These are phyloP conservation scores for Tinamus major DNA, from an alignment of 2,797 vertebrate genomes.

Conservation along the genomic window DNA sequence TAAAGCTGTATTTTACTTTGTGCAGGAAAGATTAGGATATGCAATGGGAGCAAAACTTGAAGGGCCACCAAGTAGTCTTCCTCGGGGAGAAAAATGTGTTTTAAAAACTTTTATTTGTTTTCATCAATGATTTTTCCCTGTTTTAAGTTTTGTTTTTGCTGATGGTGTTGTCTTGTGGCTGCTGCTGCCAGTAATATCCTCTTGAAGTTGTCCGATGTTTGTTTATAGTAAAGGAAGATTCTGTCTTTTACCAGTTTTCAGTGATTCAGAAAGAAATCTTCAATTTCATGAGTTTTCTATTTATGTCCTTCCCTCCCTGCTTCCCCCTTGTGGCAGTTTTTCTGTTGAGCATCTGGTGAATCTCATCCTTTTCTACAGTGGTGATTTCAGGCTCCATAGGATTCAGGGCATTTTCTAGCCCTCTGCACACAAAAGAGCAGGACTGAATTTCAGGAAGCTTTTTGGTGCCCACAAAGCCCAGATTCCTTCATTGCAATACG, in stretches of 20 bases:
- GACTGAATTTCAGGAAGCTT: background rate
- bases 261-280: background rate
- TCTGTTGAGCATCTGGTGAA: background rate
- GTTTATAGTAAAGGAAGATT: background rate
- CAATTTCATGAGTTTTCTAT: background rate
- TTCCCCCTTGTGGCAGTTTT: background rate
- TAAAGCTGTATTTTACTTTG: background rate
- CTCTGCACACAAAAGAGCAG: background rate
- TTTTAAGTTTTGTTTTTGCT: background rate
- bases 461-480: background rate
- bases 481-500: background rate
- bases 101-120: background rate
- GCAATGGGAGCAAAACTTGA: background rate
- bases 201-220: background rate
- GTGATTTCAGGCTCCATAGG: background rate
- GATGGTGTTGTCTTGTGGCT: background rate
- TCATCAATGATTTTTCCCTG: background rate
- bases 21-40: background rate
- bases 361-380: rapidly evolving
- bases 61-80: background rate
- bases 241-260: background rate
- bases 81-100: background rate
- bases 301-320: background rate
- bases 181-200: background rate
- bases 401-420: background rate